Conservation (phyloP, 2,797 vertebrate species). For the Fistularia commersonii region DNA sequence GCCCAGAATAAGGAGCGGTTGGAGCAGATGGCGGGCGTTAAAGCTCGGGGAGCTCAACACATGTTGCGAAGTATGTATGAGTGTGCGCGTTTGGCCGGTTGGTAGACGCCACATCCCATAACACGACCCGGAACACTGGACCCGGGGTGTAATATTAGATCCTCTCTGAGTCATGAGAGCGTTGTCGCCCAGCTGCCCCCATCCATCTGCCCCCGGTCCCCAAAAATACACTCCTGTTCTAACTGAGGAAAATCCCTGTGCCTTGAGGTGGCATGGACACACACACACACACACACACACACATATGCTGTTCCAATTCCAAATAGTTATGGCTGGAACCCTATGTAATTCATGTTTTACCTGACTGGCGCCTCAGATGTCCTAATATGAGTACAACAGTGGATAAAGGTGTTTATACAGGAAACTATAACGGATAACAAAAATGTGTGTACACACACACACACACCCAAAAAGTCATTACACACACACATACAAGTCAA, state of each 20-base stretch:
- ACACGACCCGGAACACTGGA: slow-evolving; percentile 4
- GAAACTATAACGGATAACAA: too few species aligned
- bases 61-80: background rate
- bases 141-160: slow-evolving; percentile 52
- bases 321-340: too few species aligned
- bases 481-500: slow-evolving; percentile 24
- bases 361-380: too few species aligned
- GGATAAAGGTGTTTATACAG: too few species aligned
- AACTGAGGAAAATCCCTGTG: slow-evolving; percentile 70
- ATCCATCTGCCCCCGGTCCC: slow-evolving; percentile 62
- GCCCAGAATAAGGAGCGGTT: too few species aligned
- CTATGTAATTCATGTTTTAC: too few species aligned
- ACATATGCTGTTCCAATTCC: too few species aligned
- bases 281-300: too few species aligned
- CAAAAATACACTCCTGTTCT: slow-evolving; percentile 73
- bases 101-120: background rate
- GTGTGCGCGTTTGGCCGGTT: slow-evolving; percentile 4
- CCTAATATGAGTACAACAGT: too few species aligned
- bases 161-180: slow-evolving; percentile 61
- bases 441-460: too few species aligned
- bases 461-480: too few species aligned
- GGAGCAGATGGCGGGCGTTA: too few species aligned
- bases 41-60: background rate
- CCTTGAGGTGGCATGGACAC: slow-evolving; percentile 40
- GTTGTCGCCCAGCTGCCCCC: slow-evolving; percentile 69